These are phyloP conservation scores for Henicopernis longicauda DNA, from an alignment of 2,113 vertebrate genomes.

Conservation along the genomic window DNA sequence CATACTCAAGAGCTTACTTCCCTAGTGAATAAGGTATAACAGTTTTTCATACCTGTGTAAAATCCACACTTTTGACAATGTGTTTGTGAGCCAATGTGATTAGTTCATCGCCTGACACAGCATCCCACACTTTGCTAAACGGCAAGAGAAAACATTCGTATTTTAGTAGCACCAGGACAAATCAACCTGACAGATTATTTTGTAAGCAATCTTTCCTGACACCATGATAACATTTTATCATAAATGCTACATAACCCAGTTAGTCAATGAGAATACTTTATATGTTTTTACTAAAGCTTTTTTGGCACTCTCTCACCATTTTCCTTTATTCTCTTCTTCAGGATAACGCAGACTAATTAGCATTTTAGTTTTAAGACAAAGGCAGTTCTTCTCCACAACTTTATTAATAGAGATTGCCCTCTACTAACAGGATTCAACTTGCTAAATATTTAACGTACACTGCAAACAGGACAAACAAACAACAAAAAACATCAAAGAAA, in stretches of 20 bases:
- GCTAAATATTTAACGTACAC: background rate
- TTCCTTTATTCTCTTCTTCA: background rate
- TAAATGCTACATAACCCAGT: background rate
- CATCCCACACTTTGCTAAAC: conserved; percentile 97
- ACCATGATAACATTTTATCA: background rate
- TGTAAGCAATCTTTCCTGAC: background rate
- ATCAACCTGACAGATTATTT: background rate
- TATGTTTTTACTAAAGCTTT: background rate
- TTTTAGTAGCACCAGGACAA: background rate
- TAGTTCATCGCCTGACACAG: conserved; percentile 93
- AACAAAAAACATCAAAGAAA: background rate
- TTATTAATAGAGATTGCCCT: background rate
- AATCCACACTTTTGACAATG: conserved; percentile 95
- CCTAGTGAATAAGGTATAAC: background rate
- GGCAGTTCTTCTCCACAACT: background rate
- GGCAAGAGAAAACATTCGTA: conserved; percentile 1
- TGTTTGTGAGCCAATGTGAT: conserved; percentile 96
- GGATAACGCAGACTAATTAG: background rate
- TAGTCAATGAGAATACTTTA: background rate
- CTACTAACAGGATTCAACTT: background rate
- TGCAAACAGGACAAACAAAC: background rate
- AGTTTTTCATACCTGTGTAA: conserved; percentile 84
- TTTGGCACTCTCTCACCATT: background rate
- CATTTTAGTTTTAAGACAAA: background rate
- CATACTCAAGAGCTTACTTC: background rate